Evolutionary conservation across 2,113 vertebrate genomes (phyloP).

Genomic region (Callithrix jacchus): DNA sequence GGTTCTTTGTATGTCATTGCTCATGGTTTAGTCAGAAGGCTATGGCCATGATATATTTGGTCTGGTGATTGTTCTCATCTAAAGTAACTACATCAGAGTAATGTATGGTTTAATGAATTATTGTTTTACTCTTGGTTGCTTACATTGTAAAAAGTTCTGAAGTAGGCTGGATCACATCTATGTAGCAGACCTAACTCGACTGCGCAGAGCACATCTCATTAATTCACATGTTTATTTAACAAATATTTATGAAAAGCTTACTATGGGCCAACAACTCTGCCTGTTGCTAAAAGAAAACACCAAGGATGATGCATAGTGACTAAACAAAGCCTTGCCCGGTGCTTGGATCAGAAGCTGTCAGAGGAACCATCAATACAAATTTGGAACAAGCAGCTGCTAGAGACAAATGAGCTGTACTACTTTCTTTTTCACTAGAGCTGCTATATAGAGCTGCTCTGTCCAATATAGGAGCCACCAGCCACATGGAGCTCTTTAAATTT

Average conservation of each 20-base stretch:
- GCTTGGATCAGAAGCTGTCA: constrained; percentile 16
- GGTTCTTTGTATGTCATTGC: not conserved
- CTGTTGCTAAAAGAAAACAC: not conserved
- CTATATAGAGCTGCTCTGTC: not conserved
- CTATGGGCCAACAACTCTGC: not conserved
- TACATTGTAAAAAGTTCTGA: constrained; percentile 40
- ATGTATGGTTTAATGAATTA: not conserved
- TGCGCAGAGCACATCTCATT: not conserved
- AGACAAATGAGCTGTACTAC: not conserved
- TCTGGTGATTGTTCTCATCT: not conserved
- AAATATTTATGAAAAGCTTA: not conserved
- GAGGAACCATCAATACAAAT: not conserved
- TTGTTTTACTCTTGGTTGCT: not conserved
- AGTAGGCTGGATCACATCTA: not conserved
- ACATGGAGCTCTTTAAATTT: not conserved
- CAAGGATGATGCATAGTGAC: not conserved
- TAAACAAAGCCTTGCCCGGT: constrained; percentile 22
- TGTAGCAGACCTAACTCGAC: not conserved
- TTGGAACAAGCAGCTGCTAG: not conserved
- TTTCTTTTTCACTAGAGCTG: not conserved
- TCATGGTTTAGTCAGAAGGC: constrained; percentile 8
- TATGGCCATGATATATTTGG: not conserved
- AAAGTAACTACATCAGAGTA: not conserved
- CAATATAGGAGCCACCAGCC: not conserved
- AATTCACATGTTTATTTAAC: constrained; percentile 10